phyloP scores from a whole-genome alignment of 2,888 invertebrate species.

The Unio delphinus region DNA sequence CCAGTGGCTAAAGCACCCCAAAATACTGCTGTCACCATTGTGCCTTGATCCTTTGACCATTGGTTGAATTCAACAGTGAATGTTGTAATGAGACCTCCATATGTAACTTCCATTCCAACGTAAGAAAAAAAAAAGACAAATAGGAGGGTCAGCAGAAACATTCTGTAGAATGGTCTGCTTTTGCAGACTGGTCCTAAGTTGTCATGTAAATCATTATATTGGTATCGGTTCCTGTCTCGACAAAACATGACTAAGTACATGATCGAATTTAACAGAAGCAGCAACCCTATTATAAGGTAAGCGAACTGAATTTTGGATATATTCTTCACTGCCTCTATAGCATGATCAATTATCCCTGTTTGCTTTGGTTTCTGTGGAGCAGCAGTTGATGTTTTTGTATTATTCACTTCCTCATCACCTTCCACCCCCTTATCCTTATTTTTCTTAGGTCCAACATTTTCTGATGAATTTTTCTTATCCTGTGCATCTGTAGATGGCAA shows the following conservation, averaged over 20 bases:
- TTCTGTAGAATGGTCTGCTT: slow-evolving; percentile 19
- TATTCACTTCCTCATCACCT: not conserved
- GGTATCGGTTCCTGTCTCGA: slow-evolving; percentile 34
- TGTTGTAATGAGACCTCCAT: slow-evolving; percentile 71
- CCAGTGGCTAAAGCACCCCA: slow-evolving; percentile 72
- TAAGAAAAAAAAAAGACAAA: slow-evolving; percentile 71
- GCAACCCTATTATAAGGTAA: slow-evolving; percentile 69
- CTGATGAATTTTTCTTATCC: not conserved
- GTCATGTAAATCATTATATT: slow-evolving; percentile 6
- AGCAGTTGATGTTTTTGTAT: not conserved
- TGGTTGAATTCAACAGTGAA: slow-evolving; percentile 66
- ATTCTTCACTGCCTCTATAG: slow-evolving; percentile 41
- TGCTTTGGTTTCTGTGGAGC: not conserved
- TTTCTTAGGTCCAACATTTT: too few relatives aligned
- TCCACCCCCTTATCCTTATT: too few relatives aligned
- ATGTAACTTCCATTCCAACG: slow-evolving; percentile 72
- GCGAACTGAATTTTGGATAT: slow-evolving; percentile 69
- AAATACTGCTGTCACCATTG: slow-evolving; percentile 70
- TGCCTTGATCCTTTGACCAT: slow-evolving; percentile 66
- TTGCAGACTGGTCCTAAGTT: slow-evolving; percentile 12
- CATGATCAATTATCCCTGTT: slow-evolving; percentile 15
- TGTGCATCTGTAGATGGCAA: not conserved
- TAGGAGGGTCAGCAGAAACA: slow-evolving; percentile 64
- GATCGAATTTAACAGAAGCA: slow-evolving; percentile 64
- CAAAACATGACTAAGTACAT: slow-evolving; percentile 69